Base-by-base conservation (phyloP, 1,140 invertebrate species). In the Lutraria rhynchaena region DNA sequence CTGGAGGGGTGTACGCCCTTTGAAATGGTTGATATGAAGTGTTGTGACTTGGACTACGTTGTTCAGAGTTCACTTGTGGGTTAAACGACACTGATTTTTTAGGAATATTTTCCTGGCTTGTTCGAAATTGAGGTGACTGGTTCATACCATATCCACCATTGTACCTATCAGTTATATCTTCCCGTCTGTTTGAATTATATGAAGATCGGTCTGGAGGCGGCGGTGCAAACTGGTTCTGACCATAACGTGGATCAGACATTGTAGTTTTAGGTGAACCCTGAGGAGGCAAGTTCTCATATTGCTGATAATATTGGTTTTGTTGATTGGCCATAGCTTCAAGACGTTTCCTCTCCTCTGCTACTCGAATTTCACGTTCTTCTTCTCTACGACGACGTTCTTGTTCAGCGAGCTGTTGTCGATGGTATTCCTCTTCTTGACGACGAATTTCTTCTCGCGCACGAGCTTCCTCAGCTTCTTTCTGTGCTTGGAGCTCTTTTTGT, bases 31-130 rank as follows among this genome's bases (percentile, higher is more conserved):
- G 75, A 60, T 87, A 84, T 1, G 82, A 77, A 31, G 83, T 53
- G 33, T 58, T 83, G 63, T 19, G 84, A 67, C 27, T 60, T 4
- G 85, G 86, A 22, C 83, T 86, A 22, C 84, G 53, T 27, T 22
- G 69, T 31, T 70, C 63, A 11, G 86, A 87, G 58, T 87, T 87
- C 46, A 88, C 85, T 63, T 90, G 88, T 31, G 90, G 87, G 58
- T 92, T 90, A 84, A 92, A 92, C 22, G 90, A 90, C 27, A 92
- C 91, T 9, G 90, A 90, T 74, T 92, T 92, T 86, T 92, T 92
- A 33, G 75, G 60, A 57, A 70, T 70, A 22, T 77, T 81, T 53
- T 81, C 81, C 37, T 63, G 69, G 60, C 60, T 76, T 31, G 57
- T 49, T 22, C 83, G 51, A 33, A 65, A 71, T 51, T 70, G 70